Evolutionary conservation across 2,113 vertebrate genomes (phyloP).

Genomic region (Pangasianodon hypophthalmus): DNA sequence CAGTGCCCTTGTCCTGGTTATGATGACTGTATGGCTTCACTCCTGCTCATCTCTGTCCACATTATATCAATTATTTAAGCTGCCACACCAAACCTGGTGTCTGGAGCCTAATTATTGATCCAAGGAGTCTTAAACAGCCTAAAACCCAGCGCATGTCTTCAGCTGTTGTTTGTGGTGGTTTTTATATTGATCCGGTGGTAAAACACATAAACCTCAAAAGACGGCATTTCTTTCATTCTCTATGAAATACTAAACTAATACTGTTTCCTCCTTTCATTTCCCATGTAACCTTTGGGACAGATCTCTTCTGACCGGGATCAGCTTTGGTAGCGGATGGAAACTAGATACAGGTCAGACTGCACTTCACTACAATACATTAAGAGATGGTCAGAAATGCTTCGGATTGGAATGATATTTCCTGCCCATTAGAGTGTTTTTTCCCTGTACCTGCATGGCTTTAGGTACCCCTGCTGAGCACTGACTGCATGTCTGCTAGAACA

Average conservation of each 20-base stretch:
- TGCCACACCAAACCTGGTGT: slow-evolving; percentile 70
- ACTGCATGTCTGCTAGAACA: no score
- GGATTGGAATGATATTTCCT: not conserved
- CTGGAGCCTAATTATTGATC: slow-evolving; percentile 78
- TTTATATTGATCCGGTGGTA: slow-evolving; percentile 42
- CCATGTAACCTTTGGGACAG: slow-evolving; percentile 59
- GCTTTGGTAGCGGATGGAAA: slow-evolving; percentile 71
- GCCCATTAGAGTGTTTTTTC: not conserved
- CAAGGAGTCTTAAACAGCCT: slow-evolving; percentile 62
- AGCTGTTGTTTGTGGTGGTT: slow-evolving; percentile 31
- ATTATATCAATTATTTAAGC: slow-evolving; percentile 76
- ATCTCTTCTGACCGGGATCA: slow-evolving; percentile 76
- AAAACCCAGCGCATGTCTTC: slow-evolving; percentile 53
- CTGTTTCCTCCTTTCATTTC: slow-evolving; percentile 47
- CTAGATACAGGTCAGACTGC: slow-evolving; percentile 44
- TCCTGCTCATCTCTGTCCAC: slow-evolving; percentile 66
- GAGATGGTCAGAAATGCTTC: not conserved
- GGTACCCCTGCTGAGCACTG: not conserved
- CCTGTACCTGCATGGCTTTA: not conserved
- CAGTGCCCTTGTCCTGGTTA: slow-evolving; percentile 70
- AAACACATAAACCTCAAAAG: slow-evolving; percentile 53
- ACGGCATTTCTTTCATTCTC: slow-evolving; percentile 41
- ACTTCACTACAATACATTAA: slow-evolving; percentile 30
- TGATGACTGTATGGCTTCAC: slow-evolving; percentile 72
- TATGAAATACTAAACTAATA: slow-evolving; percentile 58